These are phyloP conservation scores for Eulemur macaco DNA, from an alignment of 2,113 vertebrate species.

Conservation along the genomic window DNA sequence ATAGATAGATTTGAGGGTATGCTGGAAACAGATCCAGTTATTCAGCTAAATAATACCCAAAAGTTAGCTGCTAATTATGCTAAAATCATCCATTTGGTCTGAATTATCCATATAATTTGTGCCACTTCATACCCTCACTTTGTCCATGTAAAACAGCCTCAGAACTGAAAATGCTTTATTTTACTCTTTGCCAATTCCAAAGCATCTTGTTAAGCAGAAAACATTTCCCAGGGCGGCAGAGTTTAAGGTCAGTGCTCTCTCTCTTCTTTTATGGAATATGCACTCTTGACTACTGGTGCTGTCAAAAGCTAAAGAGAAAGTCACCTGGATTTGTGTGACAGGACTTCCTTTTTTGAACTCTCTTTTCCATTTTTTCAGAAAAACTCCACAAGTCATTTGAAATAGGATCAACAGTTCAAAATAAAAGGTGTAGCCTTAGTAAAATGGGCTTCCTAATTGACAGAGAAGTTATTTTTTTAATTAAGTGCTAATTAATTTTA, in stretches of 20 bases:
- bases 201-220: conserved; percentile 44
- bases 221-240: neutral
- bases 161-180: conserved; percentile 10
- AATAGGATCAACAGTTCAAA: conserved; percentile 39
- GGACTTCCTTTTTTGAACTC: neutral
- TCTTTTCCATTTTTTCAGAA: conserved; percentile 18
- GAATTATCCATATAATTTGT: conserved; percentile 31
- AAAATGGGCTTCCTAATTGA: neutral
- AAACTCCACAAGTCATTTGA: conserved; percentile 29
- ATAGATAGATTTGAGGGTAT: neutral
- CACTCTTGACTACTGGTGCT: neutral
- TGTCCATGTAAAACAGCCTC: neutral
- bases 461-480: conserved; percentile 17
- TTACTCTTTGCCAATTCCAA: conserved; percentile 34
- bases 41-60: neutral
- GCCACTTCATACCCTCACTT: neutral
- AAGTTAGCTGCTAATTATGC: neutral
- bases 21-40: neutral
- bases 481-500: conserved; percentile 12
- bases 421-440: conserved; percentile 12
- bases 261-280: conserved; percentile 32
- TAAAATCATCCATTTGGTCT: neutral
- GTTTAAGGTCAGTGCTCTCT: neutral
- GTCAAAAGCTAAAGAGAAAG: conserved; percentile 42
- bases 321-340: conserved; percentile 14